Conservation (phyloP, 2,888 invertebrate genomes). For the Limnephilus rhombicus region DNA sequence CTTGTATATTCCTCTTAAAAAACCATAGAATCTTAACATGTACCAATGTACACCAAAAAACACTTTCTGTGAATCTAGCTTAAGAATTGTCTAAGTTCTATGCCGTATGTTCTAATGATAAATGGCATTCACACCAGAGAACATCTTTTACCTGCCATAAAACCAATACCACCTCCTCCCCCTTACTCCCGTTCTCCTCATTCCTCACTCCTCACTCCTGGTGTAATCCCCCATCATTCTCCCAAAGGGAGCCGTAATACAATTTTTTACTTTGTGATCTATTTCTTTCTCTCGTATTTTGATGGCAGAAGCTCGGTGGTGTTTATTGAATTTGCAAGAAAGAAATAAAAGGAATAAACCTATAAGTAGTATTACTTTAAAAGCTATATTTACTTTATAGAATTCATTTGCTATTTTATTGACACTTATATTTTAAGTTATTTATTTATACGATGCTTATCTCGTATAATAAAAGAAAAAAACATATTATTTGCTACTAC, state of each 20-base stretch:
- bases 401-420: background rate
- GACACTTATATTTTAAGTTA: background rate
- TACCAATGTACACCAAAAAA: background rate
- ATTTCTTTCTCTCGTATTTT: conserved; percentile 34
- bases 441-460: background rate
- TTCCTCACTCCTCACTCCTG: background rate
- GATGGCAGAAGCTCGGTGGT: conserved; percentile 25
- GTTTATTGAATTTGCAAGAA: conserved; percentile 33
- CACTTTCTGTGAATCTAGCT: background rate
- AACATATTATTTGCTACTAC: too few relatives aligned
- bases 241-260: conserved; percentile 22
- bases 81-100: background rate
- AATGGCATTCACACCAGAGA: conserved; percentile 25
- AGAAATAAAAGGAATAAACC: conserved; percentile 13
- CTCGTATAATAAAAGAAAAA: too few relatives aligned
- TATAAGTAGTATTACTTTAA: background rate
- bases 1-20: too few relatives aligned
- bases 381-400: background rate
- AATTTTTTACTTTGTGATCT: conserved; percentile 45
- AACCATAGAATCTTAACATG: too few relatives aligned
- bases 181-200: background rate
- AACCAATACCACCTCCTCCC: conserved; percentile 5
- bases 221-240: background rate
- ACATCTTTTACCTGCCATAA: conserved; percentile 33
- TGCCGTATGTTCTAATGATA: conserved; percentile 22